Percentiles rank a stretch among this genome's conserved stretches.
Conservation (phyloP, 2,888 invertebrate species). For the Andrena praecox region DNA sequence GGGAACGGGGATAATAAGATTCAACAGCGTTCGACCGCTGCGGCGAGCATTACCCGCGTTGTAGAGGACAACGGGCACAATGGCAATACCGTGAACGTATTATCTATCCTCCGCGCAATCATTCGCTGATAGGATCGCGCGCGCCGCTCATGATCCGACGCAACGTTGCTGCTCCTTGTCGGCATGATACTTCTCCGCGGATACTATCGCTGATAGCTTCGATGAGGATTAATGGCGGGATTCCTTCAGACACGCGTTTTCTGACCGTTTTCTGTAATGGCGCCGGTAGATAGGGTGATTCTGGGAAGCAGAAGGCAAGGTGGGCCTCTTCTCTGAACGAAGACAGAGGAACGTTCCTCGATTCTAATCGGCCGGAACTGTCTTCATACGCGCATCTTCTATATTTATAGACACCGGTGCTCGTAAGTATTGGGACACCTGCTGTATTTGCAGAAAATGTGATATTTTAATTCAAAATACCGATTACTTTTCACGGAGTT, state of each 20-base stretch:
- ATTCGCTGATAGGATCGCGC: constrained; percentile 10
- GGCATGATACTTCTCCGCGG: not conserved
- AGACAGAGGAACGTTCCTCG: too few species aligned
- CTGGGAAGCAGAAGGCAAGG: not conserved
- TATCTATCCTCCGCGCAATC: constrained; percentile 22
- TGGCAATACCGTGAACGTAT: constrained; percentile 23
- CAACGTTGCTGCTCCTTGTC: constrained; percentile 1
- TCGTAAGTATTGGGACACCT: too few species aligned
- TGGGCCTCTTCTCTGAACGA: not conserved
- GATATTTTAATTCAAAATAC: too few species aligned
- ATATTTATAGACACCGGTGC: too few species aligned
- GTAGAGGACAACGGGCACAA: constrained; percentile 25
- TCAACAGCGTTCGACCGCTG: constrained; percentile 16
- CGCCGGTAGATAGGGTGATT: not conserved
- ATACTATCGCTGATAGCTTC: not conserved
- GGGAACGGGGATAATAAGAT: constrained; percentile 34
- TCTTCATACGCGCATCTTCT: too few species aligned
- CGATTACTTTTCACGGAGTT: too few species aligned
- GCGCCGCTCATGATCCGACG: not conserved
- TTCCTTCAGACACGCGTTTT: constrained; percentile 5
- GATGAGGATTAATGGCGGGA: constrained; percentile 1
- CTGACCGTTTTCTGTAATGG: not conserved
- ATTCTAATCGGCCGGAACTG: too few species aligned
- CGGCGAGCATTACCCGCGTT: not conserved
- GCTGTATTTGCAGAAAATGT: too few species aligned